Percentiles rank a stretch among this genome's conserved stretches.
phyloP scores from a whole-genome alignment of 2,113 vertebrate species.

The Leiothrix lutea region DNA sequence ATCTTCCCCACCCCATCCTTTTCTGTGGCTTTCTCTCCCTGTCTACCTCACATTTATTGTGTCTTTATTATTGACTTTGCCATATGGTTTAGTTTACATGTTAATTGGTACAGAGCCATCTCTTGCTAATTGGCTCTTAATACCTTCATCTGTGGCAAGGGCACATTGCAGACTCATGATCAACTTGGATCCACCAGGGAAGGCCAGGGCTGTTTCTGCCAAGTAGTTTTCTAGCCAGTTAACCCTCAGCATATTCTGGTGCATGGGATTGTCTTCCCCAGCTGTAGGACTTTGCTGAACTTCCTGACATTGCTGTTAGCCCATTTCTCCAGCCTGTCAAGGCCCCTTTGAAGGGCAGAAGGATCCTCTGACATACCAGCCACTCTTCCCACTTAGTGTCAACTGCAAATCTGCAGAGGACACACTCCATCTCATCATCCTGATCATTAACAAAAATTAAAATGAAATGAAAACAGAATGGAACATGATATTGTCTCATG shows the following conservation, averaged over 20 bases:
- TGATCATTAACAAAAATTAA: not conserved
- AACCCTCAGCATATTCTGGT: not conserved
- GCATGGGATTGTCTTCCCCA: not conserved
- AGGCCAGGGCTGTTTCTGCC: not conserved
- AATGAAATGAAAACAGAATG: not conserved
- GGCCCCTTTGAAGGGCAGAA: not conserved
- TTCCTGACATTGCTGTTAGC: not conserved
- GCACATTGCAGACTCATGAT: not conserved
- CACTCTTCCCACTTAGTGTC: not conserved
- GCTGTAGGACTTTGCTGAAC: not conserved
- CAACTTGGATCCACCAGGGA: not conserved
- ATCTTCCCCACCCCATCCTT: not conserved
- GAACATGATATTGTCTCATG: rapidly evolving
- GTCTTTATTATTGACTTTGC: not conserved
- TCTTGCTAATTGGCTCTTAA: not conserved
- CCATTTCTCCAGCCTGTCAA: not conserved
- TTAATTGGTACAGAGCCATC: not conserved
- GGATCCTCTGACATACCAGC: not conserved
- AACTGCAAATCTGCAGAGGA: not conserved
- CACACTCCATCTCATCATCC: not conserved
- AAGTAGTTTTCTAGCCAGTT: not conserved
- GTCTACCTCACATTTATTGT: not conserved
- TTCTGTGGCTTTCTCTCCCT: not conserved
- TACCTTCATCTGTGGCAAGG: not conserved
- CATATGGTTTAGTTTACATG: not conserved